Percentiles rank a stretch among this genome's conserved stretches.
Evolutionary conservation across 2,113 vertebrate genomes (phyloP).

Genomic region (Tringa solitaria): DNA sequence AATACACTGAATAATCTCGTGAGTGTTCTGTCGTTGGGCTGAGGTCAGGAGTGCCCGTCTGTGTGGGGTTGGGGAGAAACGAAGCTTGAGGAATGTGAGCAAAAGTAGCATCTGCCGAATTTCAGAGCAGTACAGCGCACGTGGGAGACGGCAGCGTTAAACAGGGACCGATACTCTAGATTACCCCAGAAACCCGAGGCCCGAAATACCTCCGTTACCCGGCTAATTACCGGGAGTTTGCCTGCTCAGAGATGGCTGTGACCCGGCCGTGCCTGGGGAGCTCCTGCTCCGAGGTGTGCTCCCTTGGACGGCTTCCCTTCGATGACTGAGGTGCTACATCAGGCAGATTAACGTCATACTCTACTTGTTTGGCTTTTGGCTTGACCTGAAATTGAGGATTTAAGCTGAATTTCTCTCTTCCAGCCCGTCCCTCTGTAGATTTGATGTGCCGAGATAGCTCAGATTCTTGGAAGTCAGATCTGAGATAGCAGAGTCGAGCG

Average conservation of each 20-base stretch:
- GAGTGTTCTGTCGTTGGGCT: background rate
- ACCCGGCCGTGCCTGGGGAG: background rate
- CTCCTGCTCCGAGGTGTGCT: background rate
- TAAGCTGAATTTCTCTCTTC: background rate
- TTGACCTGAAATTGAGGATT: background rate
- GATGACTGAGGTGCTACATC: background rate
- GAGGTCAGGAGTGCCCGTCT: fast-evolving
- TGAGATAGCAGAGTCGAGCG: background rate
- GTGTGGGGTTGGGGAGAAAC: background rate
- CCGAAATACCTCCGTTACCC: background rate
- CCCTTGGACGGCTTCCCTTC: fast-evolving
- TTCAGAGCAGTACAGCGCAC: background rate
- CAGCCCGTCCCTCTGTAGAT: background rate
- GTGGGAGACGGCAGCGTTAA: background rate
- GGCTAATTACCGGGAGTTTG: too few relatives aligned
- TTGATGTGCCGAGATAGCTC: background rate
- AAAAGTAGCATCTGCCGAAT: background rate
- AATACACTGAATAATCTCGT: background rate
- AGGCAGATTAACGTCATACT: background rate
- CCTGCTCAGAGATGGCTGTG: background rate
- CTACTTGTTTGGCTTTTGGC: background rate
- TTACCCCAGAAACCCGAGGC: background rate
- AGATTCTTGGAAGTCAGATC: background rate
- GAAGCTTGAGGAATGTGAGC: background rate
- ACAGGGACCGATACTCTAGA: background rate